Evolutionary conservation across 2,797 vertebrate species (phyloP).

Genomic region (Coluber constrictor): DNA sequence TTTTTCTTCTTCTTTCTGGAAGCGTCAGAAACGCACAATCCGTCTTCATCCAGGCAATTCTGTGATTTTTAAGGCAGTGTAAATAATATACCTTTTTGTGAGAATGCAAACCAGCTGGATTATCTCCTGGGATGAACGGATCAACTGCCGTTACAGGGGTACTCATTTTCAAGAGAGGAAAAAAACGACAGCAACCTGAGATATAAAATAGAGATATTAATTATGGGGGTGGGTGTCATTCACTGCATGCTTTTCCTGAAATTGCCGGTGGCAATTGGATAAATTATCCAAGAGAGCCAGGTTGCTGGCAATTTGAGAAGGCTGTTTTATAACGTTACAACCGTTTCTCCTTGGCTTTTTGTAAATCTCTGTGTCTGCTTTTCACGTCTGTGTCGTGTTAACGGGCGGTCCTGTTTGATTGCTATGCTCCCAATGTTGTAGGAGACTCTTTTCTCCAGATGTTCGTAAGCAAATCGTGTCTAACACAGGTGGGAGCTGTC

Average conservation of each 20-base stretch:
- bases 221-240: neutral
- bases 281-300: neutral
- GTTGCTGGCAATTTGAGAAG: neutral
- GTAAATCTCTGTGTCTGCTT: neutral
- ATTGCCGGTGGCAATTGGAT: neutral
- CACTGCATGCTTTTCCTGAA: neutral
- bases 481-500: neutral
- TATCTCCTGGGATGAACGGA: neutral
- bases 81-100: neutral
- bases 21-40: conserved; percentile 23
- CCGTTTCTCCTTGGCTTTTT: conserved; percentile 1
- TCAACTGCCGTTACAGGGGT: neutral
- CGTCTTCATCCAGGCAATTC: neutral
- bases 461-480: neutral
- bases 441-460: too few species aligned
- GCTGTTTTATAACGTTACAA: neutral
- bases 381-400: neutral
- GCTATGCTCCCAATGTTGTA: neutral
- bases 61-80: neutral
- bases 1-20: neutral
- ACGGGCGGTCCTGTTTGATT: conserved; percentile 27
- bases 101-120: neutral
- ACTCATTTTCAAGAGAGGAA: neutral
- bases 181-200: neutral
- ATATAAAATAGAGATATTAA: neutral